phyloP scores from a whole-genome alignment of 2,888 invertebrate genomes.

The Ceraclea dissimilis region DNA sequence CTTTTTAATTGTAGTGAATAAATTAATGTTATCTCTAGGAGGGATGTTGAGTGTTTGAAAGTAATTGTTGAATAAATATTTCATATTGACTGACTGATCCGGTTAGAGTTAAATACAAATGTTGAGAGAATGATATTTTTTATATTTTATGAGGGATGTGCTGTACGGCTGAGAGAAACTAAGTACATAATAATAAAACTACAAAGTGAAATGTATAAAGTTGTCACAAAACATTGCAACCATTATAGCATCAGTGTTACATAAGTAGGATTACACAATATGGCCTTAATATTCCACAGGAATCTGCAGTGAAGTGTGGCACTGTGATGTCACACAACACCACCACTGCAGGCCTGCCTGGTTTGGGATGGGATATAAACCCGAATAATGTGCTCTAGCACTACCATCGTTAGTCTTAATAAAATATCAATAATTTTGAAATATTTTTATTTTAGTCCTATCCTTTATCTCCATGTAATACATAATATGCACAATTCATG shows the following conservation, averaged over 20 bases:
- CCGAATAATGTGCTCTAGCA: slow-evolving; percentile 22
- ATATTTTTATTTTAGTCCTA: slow-evolving; percentile 21
- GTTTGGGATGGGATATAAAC: slow-evolving; percentile 14
- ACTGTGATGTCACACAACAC: neutral
- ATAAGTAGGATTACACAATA: slow-evolving; percentile 26
- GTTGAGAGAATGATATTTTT: slow-evolving; percentile 25
- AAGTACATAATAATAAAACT: slow-evolving; percentile 7
- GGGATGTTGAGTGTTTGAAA: slow-evolving; percentile 4
- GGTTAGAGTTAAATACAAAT: slow-evolving; percentile 20
- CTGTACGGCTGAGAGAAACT: slow-evolving; percentile 5
- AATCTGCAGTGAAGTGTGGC: slow-evolving; percentile 4
- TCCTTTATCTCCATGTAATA: slow-evolving; percentile 5
- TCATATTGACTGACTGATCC: slow-evolving; percentile 24
- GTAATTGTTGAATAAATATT: slow-evolving; percentile 13
- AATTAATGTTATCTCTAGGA: slow-evolving; percentile 12
- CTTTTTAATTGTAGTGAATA: slow-evolving; percentile 25
- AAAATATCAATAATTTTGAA: slow-evolving; percentile 21
- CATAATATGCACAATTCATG: too few species aligned
- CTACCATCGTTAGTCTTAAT: slow-evolving; percentile 25
- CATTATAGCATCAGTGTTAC: slow-evolving; percentile 20
- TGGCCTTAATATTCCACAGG: slow-evolving; percentile 26
- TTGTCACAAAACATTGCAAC: slow-evolving; percentile 15
- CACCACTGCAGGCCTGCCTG: neutral
- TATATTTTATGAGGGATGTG: slow-evolving; percentile 25
- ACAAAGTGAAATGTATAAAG: slow-evolving; percentile 11